Evolutionary conservation across 2,888 invertebrate genomes (phyloP).

Genomic region (Tromatobia lineatoria): DNA sequence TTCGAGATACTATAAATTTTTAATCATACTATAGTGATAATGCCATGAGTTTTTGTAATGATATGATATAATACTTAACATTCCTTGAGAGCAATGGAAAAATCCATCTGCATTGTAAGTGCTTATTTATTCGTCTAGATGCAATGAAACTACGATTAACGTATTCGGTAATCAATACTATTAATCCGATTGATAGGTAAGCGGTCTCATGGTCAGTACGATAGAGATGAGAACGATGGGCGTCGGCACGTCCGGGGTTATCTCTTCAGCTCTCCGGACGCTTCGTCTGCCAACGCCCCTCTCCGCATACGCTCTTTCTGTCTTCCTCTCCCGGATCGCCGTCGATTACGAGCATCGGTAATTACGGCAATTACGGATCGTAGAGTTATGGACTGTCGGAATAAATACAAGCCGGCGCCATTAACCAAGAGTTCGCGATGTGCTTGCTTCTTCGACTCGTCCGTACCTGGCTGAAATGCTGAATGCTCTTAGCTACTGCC

Average conservation of each 20-base stretch:
- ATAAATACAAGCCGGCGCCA: conserved; percentile 78
- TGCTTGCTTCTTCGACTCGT: conserved; percentile 44
- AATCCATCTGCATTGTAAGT: no score
- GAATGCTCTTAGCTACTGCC: conserved; percentile 52
- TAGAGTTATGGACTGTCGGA: conserved; percentile 80
- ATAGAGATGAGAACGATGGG: conserved; percentile 46
- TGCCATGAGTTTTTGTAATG: no score
- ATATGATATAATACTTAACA: no score
- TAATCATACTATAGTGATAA: background rate
- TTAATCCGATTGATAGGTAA: conserved; percentile 1
- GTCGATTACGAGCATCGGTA: conserved; percentile 70
- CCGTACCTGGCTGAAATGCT: conserved; percentile 51
- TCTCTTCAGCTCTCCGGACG: conserved; percentile 47
- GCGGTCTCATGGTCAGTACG: conserved; percentile 10
- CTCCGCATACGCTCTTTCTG: conserved; percentile 43
- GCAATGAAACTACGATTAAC: background rate
- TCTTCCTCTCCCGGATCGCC: conserved; percentile 58
- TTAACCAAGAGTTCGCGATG: conserved; percentile 62
- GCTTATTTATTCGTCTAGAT: no score
- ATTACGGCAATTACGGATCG: conserved; percentile 80
- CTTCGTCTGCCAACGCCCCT: conserved; percentile 51
- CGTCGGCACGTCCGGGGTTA: conserved; percentile 50
- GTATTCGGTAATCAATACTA: conserved; percentile 18
- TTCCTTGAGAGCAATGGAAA: no score
- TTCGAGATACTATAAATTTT: background rate